Evolutionary conservation across 1,140 invertebrate genomes (phyloP), one percentile per base, ranked within the genome.

Genomic region (Ylistrum balloti): DNA sequence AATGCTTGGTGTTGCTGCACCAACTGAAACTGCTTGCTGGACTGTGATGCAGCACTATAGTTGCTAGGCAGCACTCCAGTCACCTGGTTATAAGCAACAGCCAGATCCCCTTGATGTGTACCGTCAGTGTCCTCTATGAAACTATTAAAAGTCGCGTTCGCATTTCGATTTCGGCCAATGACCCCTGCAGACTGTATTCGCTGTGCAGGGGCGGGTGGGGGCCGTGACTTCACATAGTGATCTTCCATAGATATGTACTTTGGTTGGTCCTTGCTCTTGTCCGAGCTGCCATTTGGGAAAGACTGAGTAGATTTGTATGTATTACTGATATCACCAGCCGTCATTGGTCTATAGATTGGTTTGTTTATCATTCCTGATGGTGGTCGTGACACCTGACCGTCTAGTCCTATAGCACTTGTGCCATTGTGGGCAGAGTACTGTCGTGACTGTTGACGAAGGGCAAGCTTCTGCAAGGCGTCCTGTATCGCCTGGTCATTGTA

Each of bases 341-440:
- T 56, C 32, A 85, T 88, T 22, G 87, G 45, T 34, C 33, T 86
- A n/a, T 86, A 88, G n/a, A n/a, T n/a, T 33, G 86, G 90, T 35
- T 87, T 85, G 13, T 28, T n/a, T 32, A 87, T 85, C 87, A 90
- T 90, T 41, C 92, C 91, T 45, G 90, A 87, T 1, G 92, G 89
- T 32, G 91, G 89, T 34, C 92, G 91, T 28, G 88, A 89, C 0
- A 33, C 28, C 5, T 93, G 92, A 41, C 87, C 33, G 7, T 93
- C 93, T 28, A 91, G 89, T 22, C 89, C 91, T 15, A 95, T 92
- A 15, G 93, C 87, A 90, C 91, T 94, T 28, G 95, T 94, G 22
- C 93, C 92, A 85, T 95, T 96, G 56, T 92, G 87, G 10, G 95
- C 94, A n/a, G 95, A 94, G 88, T 96, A 96, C 89, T 96, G 95